Base-by-base conservation (phyloP, 2,888 invertebrate species). In the Hirtodrosophila duncani region DNA sequence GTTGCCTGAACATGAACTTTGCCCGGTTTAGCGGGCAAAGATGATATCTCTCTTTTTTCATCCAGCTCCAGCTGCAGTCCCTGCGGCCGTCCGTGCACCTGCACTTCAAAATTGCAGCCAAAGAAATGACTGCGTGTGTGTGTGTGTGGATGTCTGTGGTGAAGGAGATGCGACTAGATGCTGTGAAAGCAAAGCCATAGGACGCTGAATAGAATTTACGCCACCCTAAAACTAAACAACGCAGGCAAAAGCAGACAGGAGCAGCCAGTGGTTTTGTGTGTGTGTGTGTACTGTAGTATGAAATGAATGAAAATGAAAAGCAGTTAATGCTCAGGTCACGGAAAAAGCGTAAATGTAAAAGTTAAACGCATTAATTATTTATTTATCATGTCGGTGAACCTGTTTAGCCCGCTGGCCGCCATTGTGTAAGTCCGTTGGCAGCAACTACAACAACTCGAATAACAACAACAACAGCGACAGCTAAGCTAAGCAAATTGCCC, bases 351-450 rank as follows among this genome's bases (percentile, higher is more conserved):
- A 80, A 81, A 81, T 78, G 80, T 71, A 74, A 74, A 77, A 77
- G 77, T 81, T 82, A 74, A 81, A 66, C 67, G 63, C 68, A 82
- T 83, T 83, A 83, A 82, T 83, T 83, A 82, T 82, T 83, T 74
- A 83, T 82, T 75, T 81, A 81, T 81, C 69, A 67, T 70, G 82
- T 80, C 81, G 67, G 59, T 80, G 82, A 83, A 82, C 82, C 65
- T 72, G 61, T 27, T 20, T 27, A 37, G 36, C 55, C 39, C 62
- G 51, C 16, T 49, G 48, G 42, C 51, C 52, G 53, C 51, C 55
- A 43, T 43, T 48, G 42, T 53, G 36, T 51, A 30, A 50, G 26
- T 38, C 29, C 46, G 44, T 34, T 41, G 34, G 13, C 44, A 53
- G 13, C 46, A 20, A 4, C 48, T 26, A 23, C 20, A 36, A 21